These are phyloP conservation scores for Tenthredo mesomela DNA, from an alignment of 2,888 invertebrate genomes.

Conservation along the genomic window DNA sequence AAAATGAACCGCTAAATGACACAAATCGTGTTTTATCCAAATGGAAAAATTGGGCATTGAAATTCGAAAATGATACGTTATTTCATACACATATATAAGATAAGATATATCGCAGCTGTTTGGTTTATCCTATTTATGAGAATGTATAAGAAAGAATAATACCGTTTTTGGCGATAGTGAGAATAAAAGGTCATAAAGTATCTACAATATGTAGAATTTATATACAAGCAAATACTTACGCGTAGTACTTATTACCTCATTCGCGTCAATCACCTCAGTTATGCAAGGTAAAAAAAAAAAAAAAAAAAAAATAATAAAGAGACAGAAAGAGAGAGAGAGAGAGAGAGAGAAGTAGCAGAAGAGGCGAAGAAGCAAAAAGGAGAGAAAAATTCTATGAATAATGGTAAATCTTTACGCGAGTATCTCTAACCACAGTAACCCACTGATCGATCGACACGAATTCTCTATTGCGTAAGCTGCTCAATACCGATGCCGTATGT, in stretches of 20 bases:
- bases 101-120: background rate
- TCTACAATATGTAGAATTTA: background rate
- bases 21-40: too few species aligned
- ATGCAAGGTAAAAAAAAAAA: conserved; percentile 23
- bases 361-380: background rate
- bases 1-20: too few species aligned
- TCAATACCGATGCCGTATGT: background rate
- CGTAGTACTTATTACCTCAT: conserved; percentile 32
- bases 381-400: conserved; percentile 32
- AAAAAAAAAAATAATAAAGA: too few species aligned
- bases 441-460: conserved; percentile 51
- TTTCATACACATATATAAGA: too few species aligned
- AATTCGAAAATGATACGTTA: too few species aligned
- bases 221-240: background rate
- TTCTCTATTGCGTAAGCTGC: conserved; percentile 46
- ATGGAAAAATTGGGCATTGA: too few species aligned
- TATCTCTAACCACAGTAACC: conserved; percentile 43
- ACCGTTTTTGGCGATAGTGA: background rate
- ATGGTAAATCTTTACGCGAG: conserved; percentile 15
- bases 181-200: background rate
- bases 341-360: background rate
- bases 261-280: conserved; percentile 45
- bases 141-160: background rate
- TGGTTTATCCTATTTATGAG: background rate
- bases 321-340: conserved; percentile 12